phyloP scores from a whole-genome alignment of 2,797 vertebrate genomes.

The Odontamblyopus rebecca region DNA sequence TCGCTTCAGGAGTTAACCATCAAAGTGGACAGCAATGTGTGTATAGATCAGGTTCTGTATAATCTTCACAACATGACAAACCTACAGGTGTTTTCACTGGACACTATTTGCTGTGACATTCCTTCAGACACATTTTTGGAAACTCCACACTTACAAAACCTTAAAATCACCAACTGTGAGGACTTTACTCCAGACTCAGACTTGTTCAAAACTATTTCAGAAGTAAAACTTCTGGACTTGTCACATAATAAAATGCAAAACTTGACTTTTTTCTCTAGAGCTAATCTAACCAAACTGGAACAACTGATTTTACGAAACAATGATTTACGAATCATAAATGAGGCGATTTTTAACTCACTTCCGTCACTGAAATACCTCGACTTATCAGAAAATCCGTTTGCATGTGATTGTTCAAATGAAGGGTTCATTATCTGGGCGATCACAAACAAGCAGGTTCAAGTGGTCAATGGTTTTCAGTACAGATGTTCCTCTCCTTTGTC shows the following conservation, averaged over 20 bases:
- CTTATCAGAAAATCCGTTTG: slow-evolving; percentile 5
- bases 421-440: slow-evolving; percentile 6
- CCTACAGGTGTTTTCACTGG: background rate
- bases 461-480: slow-evolving; percentile 4
- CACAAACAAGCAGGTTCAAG: slow-evolving; percentile 7
- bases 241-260: background rate
- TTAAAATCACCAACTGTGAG: background rate
- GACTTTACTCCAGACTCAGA: background rate
- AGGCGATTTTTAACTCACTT: background rate
- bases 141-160: background rate
- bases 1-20: slow-evolving; percentile 1
- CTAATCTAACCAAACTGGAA: slow-evolving; percentile 9
- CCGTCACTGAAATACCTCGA: slow-evolving; percentile 1
- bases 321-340: background rate
- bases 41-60: background rate
- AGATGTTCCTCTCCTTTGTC: background rate
- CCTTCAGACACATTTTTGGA: background rate
- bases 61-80: background rate
- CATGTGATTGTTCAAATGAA: slow-evolving; percentile 1
- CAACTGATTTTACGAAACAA: slow-evolving; percentile 1
- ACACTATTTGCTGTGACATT: background rate
- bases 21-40: background rate
- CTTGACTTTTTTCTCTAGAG: background rate
- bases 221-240: background rate
- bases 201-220: background rate